Base-by-base conservation (phyloP, 1,140 invertebrate genomes). In the Drosophila gunungcola region DNA sequence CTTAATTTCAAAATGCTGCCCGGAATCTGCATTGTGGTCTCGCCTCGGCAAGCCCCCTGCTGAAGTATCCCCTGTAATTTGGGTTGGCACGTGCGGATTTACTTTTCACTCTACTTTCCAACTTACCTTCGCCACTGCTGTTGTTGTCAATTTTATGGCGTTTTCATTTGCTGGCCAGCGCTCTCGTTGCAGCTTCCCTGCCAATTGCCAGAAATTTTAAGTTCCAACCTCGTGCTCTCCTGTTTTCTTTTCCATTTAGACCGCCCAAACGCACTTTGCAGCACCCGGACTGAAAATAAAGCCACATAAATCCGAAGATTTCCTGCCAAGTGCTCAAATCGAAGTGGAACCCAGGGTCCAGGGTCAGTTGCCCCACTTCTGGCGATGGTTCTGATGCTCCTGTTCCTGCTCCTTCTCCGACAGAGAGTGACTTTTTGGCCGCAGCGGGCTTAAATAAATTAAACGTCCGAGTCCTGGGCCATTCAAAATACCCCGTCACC, bases 281-380 rank as follows among this genome's bases (percentile, higher is more conserved):
- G 53, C 70, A 78, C 60, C 57, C 32, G 34, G 55, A 58, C 75
- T 49, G 46, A 73, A 74, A 74, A 60, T 81, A 86, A 82, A 78
- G 74, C 83, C 65, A 73, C 41, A 78, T 86, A 85, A 86, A 88
- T 82, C 74, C 83, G 60, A 68, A 79, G 83, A 86, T 83, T 86
- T 88, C 46, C 55, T 45, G 58, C 42, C 73, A 83, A 86, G 62
- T 88, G 62, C 70, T 61, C 53, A 78, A 77, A 80, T 73, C 73
- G 81, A 85, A 80, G 67, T 63, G 72, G 39, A 63, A 73, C 70
- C 56, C 53, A 38, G 57, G 62, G 42, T 61, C 70, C 53, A 38
- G 57, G 62, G 39, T 61, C 70, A 54, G 56, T 54, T 39, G 61
- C 12, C 53, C 57, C 52, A 65, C 57, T 67, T 49, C 25, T 27